Evolutionary conservation across 1,140 invertebrate genomes (phyloP), one percentile per base, ranked within the genome.

Genomic region (Polypedilum vanderplanki): DNA sequence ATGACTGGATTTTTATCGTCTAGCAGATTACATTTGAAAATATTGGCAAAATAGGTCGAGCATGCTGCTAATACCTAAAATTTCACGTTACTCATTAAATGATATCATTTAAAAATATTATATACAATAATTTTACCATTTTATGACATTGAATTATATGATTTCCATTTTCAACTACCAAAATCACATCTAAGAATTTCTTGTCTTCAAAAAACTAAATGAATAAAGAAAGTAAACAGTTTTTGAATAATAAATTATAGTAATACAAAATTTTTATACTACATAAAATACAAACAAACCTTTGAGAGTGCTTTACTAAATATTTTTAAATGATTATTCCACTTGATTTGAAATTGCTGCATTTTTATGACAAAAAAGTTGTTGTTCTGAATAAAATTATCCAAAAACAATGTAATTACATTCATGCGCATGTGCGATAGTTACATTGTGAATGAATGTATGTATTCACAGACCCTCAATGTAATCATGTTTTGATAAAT

Each of bases 251-350:
- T 9, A 20, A 57, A 1, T 70, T 22, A 8, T 70, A 18, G 18
- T 7, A 22, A 20, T 0, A 70, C 24, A 33, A 33, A 33, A 1
- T 4, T 17, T 67, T 67, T n/a, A 67, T 18, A 18, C 7, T 18
- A 67, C 7, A 18, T 17, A 7, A 1, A 18, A n/a, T 8, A 3
- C 64, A n/a, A 20, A 18, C 17, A 20, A 18, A 70, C 65, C 65
- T 70, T 70, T 22, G 65, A 22, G 9, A 70, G 20, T 7, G 65
- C 65, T 22, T n/a, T 18, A 8, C 8, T 10, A 22, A 70, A 70
- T 20, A 70, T 70, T 10, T 70, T 70, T 12, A 70, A 18, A 70
- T 70, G 65, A 70, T 70, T 70, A 70, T 70, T 70, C 65, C 65
- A 70, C n/a, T 57, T 57, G 4, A 57, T 57, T 57, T 57, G 46